These are phyloP conservation scores for Champsocephalus esox DNA, from an alignment of 2,797 vertebrate genomes.

Conservation along the genomic window DNA sequence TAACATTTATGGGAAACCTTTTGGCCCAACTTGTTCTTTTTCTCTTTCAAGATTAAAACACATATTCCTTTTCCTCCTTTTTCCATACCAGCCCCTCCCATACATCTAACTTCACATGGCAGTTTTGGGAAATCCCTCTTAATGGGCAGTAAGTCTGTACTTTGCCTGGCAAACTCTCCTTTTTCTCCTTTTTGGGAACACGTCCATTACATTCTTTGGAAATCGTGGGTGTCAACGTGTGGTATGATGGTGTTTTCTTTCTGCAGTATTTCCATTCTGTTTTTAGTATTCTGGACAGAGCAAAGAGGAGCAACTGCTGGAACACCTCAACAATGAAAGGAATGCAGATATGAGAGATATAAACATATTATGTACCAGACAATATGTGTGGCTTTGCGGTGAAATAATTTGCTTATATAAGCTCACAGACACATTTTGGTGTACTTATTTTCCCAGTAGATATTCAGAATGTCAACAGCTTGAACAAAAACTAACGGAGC, in stretches of 20 bases:
- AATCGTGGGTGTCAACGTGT: slow-evolving; percentile 77
- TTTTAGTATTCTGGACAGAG: slow-evolving; percentile 64
- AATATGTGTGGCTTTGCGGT: slow-evolving; percentile 31
- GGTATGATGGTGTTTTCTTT: slow-evolving; percentile 77
- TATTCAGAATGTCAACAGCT: slow-evolving; percentile 23
- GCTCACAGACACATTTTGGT: not conserved
- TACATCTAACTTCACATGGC: slow-evolving; percentile 68
- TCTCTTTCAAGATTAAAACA: slow-evolving; percentile 70
- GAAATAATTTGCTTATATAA: slow-evolving; percentile 22
- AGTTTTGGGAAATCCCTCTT: slow-evolving; percentile 82
- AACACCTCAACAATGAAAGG: slow-evolving; percentile 70
- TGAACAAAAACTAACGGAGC: slow-evolving; percentile 28
- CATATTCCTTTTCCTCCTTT: slow-evolving; percentile 63
- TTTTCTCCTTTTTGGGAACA: slow-evolving; percentile 73
- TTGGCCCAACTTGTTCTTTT: slow-evolving; percentile 67
- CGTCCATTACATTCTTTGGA: slow-evolving; percentile 81
- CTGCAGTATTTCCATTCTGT: slow-evolving; percentile 66
- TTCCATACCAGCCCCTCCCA: slow-evolving; percentile 73
- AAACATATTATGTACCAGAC: slow-evolving; percentile 45
- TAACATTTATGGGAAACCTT: slow-evolving; percentile 85
- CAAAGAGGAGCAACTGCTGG: slow-evolving; percentile 62
- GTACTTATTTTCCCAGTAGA: slow-evolving; percentile 13
- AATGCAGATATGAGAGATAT: slow-evolving; percentile 71
- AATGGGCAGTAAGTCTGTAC: slow-evolving; percentile 74
- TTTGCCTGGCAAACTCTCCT: slow-evolving; percentile 69